Evolutionary conservation across 2,113 vertebrate genomes (phyloP).

Genomic region (Carassius carassius): DNA sequence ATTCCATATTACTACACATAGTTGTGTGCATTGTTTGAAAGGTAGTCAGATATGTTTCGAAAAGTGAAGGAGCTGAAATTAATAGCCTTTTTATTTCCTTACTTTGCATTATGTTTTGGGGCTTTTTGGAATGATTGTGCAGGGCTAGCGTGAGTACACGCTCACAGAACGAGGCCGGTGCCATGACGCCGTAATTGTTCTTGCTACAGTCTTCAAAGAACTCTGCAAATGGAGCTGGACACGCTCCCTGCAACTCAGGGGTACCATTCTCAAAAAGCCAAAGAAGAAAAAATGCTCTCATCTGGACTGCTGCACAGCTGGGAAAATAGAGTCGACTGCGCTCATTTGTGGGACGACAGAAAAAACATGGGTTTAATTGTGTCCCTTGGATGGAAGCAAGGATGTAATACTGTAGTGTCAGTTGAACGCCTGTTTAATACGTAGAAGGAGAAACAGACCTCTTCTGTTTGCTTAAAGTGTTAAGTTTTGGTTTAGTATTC

Average conservation of each 20-base stretch:
- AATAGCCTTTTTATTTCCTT: slow-evolving; percentile 24
- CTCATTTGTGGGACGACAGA: slow-evolving; percentile 57
- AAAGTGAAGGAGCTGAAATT: not conserved
- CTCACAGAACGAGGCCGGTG: slow-evolving; percentile 40
- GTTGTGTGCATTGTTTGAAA: not conserved
- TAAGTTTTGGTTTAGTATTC: slow-evolving; percentile 9
- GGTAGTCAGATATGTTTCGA: not conserved
- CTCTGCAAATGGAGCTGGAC: slow-evolving; percentile 71
- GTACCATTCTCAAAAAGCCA: slow-evolving; percentile 69
- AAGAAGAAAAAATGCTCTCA: slow-evolving; percentile 57
- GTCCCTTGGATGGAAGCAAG: slow-evolving; percentile 28
- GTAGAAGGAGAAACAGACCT: slow-evolving; percentile 10
- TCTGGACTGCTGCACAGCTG: slow-evolving; percentile 69
- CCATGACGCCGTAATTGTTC: slow-evolving; percentile 58
- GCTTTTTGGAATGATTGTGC: slow-evolving; percentile 19
- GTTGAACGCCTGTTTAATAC: not conserved
- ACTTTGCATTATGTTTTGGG: slow-evolving; percentile 5
- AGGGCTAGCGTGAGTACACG: slow-evolving; percentile 36
- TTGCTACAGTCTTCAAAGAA: slow-evolving; percentile 69
- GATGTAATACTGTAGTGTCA: not conserved
- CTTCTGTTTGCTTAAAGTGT: slow-evolving; percentile 21
- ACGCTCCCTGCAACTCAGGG: slow-evolving; percentile 69
- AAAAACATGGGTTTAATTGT: slow-evolving; percentile 58
- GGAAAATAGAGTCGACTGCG: slow-evolving; percentile 70
- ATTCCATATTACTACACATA: not conserved